Evolutionary conservation across 1,140 invertebrate genomes (phyloP), one percentile per base, ranked within the genome.

Genomic region (Oryzaephilus surinamensis): DNA sequence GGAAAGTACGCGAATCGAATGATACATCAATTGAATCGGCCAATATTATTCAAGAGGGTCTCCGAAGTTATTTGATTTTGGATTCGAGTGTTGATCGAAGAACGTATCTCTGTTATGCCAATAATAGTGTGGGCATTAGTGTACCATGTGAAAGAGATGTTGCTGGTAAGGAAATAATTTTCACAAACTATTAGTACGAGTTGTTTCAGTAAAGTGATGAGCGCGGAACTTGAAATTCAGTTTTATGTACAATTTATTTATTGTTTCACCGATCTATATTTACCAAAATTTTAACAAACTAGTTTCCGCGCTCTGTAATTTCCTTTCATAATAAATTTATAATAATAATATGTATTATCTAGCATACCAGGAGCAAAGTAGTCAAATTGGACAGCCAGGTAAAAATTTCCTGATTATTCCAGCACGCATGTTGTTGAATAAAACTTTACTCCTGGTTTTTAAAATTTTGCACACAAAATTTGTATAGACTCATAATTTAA

Each of bases 1-100:
- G 88, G 88, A 79, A 76, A 47, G 71, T 89, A 34, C 82, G 85
- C 57, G 83, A 79, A 45, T 77, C 83, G 51, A 91, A 89, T 56
- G 79, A 86, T 56, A 81, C 81, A 0, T 48, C 37, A 16, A 63
- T 81, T 14, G 74, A 78, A 39, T 69, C 63, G 16, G 44, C 23
- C 10, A 37, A 51, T 12, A 50, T 51, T 14, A 45, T 36, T 65
- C 69, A 71, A 41, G 52, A 58, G 26, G 72, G 71, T 6, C 57
- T 70, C 2, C 72, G 73, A 46, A 82, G 80, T 58, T 75, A 70
- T 55, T 64, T 86, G 6, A 69, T 67, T 2, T 60, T 84, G n/a
- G 74, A 79, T 49, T 67, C 72, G 7, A 67, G 69, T 16, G 68
- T 77, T 11, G 75, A 77, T 30, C 77, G 77, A 50, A 74, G 87